phyloP scores from a whole-genome alignment of 2,888 invertebrate genomes.

The Steinernema carpocapsae region DNA sequence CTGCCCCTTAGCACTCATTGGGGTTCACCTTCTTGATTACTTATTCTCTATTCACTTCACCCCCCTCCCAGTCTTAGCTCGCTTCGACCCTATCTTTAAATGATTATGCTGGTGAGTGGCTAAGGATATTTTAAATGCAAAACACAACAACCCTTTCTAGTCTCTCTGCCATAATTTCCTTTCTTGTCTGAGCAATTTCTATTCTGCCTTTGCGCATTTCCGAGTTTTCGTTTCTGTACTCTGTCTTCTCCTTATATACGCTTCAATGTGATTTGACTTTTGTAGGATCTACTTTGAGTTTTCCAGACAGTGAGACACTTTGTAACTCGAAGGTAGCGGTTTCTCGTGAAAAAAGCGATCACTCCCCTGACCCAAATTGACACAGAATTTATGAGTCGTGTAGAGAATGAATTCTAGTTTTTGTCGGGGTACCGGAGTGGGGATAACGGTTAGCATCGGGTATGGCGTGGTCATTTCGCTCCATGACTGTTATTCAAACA shows the following conservation, averaged over 20 bases:
- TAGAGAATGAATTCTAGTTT: conserved; percentile 30
- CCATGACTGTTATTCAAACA: conserved; percentile 35
- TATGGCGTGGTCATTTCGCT: conserved; percentile 33
- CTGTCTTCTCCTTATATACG: no score
- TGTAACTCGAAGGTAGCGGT: no score
- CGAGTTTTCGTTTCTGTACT: no score
- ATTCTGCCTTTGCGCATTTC: no score
- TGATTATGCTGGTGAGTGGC: conserved; percentile 29
- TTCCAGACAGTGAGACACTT: no score
- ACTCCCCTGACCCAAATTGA: conserved; percentile 25
- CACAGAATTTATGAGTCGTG: conserved; percentile 31
- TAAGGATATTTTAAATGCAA: not conserved
- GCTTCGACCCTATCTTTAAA: not conserved
- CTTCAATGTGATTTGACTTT: no score
- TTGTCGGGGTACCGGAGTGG: not conserved
- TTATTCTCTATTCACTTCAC: not conserved
- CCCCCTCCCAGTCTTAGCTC: not conserved
- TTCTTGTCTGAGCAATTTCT: not conserved
- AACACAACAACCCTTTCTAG: not conserved
- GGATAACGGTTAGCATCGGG: conserved; percentile 19
- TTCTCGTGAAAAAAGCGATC: not conserved
- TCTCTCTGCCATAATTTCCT: not conserved
- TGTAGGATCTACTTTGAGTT: no score
- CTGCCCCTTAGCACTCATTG: no score
- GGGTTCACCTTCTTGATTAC: not conserved